Evolutionary conservation across 1,140 invertebrate genomes (phyloP).

Genomic region (Anthonomus grandis): DNA sequence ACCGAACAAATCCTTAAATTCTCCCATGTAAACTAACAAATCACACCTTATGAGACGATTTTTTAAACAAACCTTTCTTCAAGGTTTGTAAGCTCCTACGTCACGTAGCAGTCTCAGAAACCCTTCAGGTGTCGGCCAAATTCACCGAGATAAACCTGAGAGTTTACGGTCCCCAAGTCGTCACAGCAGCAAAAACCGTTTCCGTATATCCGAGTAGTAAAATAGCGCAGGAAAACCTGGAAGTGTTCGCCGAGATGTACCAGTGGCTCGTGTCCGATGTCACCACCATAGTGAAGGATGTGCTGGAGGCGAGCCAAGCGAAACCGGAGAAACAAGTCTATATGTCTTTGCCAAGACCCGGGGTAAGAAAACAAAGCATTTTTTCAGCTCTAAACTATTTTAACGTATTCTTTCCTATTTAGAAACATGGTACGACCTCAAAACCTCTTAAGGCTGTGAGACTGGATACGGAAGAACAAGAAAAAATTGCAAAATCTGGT

Average conservation of each 20-base stretch:
- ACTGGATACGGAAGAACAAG: constrained; percentile 92
- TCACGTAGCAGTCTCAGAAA: constrained; percentile 91
- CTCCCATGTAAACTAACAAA: too few relatives aligned
- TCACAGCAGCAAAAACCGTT: constrained; percentile 88
- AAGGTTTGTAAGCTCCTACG: constrained; percentile 94
- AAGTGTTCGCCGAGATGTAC: constrained; percentile 98
- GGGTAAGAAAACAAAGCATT: too few relatives aligned
- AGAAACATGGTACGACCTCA: constrained; percentile 96
- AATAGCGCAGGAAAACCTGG: constrained; percentile 95
- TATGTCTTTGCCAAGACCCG: constrained; percentile 89
- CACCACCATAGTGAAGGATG: constrained; percentile 80
- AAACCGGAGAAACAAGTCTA: constrained; percentile 87
- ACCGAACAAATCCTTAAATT: too few relatives aligned
- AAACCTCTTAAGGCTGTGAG: constrained; percentile 90
- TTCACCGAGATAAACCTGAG: constrained; percentile 92
- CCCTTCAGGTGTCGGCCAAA: constrained; percentile 91
- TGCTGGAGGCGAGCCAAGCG: constrained; percentile 77
- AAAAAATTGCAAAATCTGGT: constrained; percentile 95
- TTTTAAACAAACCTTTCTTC: constrained; percentile 19
- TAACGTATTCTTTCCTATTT: too few relatives aligned
- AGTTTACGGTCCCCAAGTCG: constrained; percentile 91
- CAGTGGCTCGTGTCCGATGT: constrained; percentile 88
- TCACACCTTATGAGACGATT: not conserved
- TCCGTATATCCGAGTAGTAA: constrained; percentile 89
- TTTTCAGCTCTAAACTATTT: too few relatives aligned